Evolutionary conservation across 2,113 vertebrate species (phyloP), one percentile per base, ranked within the genome.

Genomic region (Silurus glanis): DNA sequence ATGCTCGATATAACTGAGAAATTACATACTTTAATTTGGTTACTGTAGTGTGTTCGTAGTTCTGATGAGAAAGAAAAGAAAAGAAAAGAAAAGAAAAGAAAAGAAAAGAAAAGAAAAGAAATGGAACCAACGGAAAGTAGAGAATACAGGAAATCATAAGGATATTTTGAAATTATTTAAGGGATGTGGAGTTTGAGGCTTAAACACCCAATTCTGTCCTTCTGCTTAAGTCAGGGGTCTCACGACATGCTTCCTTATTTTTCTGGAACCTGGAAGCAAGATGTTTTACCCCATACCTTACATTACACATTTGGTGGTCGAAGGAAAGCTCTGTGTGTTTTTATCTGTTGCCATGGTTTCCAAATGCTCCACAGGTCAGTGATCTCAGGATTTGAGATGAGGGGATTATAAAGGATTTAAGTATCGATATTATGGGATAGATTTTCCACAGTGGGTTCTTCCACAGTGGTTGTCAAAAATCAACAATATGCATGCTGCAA

Each of bases 291-390:
- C 4, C 19, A 75, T 19, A 9, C 67, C 72, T 51, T 9, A 21
- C 45, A 23, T 76, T 10, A 76, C 74, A 76, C 74, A 13, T 66
- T 66, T 66, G 4, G 23, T 28, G 10, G 13, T 67, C 25, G 16
- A 76, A 55, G 74, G 4, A n/a, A 6, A 53, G 51, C 37, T 28
- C 25, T 28, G 64, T 25, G 23, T 67, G 64, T 28, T 51, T 56
- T 83, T 66, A 37, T 83, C 66, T 55, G 66, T 58, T 69, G 51
- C 67, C 66, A 56, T 83, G 64, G 64, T 83, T 71, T 56, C 66
- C 25, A 51, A 19, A 21, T 12, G 23, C 2, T 64, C 80, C 61
- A 80, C 25, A 62, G 16, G 78, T 71, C 82, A 61, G 67, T 3
- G 9, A 19, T 6, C 12, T 55, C 21, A 58, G 25, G 47, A 19